Evolutionary conservation across 2,888 invertebrate genomes (phyloP).

Genomic region (Amphipoea lucens): DNA sequence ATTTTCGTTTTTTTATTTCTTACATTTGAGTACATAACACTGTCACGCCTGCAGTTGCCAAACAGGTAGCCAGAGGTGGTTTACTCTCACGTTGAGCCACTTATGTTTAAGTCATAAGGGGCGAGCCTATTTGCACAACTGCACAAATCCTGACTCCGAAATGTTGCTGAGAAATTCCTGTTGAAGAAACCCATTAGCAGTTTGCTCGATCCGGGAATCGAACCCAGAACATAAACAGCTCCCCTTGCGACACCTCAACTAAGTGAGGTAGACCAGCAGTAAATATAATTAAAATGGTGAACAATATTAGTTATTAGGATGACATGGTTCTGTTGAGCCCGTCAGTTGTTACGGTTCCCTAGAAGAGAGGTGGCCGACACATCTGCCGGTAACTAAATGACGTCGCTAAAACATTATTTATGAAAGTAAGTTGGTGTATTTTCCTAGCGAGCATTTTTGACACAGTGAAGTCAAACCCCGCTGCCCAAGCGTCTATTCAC

Average conservation of each 20-base stretch:
- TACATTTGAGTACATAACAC: not conserved
- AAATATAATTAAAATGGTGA: not conserved
- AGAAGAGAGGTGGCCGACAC: no score
- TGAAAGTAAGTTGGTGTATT: no score
- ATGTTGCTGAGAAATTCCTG: not conserved
- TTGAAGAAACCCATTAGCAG: not conserved
- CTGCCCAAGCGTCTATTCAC: no score
- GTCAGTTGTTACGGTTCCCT: not conserved
- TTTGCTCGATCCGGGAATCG: not conserved
- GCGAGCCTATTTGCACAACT: not conserved
- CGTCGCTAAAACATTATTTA: no score
- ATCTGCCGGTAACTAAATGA: no score
- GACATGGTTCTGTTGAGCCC: not conserved
- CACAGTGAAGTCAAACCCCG: no score
- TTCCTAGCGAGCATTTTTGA: no score
- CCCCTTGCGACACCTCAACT: not conserved
- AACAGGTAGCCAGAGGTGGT: not conserved
- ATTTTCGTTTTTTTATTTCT: not conserved
- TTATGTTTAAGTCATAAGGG: not conserved
- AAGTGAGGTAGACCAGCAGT: not conserved
- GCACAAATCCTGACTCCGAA: not conserved
- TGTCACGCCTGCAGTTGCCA: not conserved
- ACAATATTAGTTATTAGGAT: not conserved
- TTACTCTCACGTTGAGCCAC: not conserved
- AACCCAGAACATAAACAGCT: not conserved